Evolutionary conservation across 2,113 vertebrate genomes (phyloP), one percentile per base, ranked within the genome.

Genomic region (Pao palembangensis): DNA sequence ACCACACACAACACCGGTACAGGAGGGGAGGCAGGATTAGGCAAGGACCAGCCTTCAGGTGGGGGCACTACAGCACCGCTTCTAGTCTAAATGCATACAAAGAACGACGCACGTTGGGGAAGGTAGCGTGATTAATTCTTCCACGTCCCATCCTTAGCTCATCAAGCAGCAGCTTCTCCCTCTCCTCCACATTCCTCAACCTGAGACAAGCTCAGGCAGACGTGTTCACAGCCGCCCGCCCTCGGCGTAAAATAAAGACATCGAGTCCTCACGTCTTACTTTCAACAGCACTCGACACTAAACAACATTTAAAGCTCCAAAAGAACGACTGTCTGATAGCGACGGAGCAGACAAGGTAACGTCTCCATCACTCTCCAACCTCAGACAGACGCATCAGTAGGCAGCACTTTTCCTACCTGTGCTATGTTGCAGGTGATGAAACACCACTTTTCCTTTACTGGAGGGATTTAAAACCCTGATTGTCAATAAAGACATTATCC

Each of bases 261-360:
- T 75, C 46, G 60, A 57, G 44, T 79, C 64, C 74, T 73, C 67
- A 83, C 61, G 68, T 67, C 55, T 66, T 69, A 55, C 41, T 73
- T 51, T 66, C 15, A 52, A 49, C 47, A 64, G 70, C 51, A 44
- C 59, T 41, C 76, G 67, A 75, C 68, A 67, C 76, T 82, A 85
- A 60, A 49, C 70, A 81, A 74, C 74, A 71, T 85, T 80, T 86
- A 75, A 12, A 44, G 42, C 50, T 64, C 63, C 69, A 69, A 62
- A 10, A 16, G 21, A 62, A 56, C 19, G 46, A 46, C 55, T 52
- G 56, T 43, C 41, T 50, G 50, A 49, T 20, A 25, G 23, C 55
- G 61, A 61, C 38, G 50, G 64, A 2, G 51, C 15, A 71, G 52
- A 53, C 16, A 1, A 4, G 31, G 8, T 1, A 18, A 17, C 16